Conservation (phyloP, 2,888 invertebrate genomes). For the Trichogramma evanescens region DNA sequence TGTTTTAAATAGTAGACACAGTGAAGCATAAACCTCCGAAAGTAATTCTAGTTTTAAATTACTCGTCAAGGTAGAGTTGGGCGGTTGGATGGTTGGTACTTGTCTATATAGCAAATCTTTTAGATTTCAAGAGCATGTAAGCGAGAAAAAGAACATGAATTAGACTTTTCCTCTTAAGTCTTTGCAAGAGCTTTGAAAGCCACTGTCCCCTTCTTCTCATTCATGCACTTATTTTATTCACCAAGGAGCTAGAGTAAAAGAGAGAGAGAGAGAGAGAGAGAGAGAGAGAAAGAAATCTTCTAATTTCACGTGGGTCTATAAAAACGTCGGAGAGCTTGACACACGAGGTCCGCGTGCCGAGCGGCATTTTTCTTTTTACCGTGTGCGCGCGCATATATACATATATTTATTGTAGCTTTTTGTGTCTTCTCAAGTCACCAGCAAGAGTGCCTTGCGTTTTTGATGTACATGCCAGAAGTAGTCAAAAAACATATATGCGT, state of each 20-base stretch:
- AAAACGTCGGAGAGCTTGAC: constrained; percentile 37
- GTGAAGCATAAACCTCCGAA: too few species aligned
- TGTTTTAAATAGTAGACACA: too few species aligned
- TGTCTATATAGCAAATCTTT: too few species aligned
- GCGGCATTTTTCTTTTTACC: constrained; percentile 9
- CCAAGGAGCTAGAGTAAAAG: neutral
- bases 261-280: neutral
- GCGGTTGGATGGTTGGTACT: too few species aligned
- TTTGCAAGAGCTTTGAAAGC: too few species aligned
- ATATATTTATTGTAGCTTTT: neutral
- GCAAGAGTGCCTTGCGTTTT: constrained; percentile 27
- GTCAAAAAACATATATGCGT: too few species aligned
- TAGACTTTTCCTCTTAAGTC: too few species aligned
- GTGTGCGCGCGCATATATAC: too few species aligned
- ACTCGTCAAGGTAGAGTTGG: too few species aligned
- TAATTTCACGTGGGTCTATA: constrained; percentile 39
- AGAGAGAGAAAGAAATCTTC: constrained; percentile 24
- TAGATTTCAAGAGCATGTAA: too few species aligned
- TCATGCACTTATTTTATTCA: constrained; percentile 22
- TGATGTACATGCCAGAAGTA: constrained; percentile 35
- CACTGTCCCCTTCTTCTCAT: constrained; percentile 19
- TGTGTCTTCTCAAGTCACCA: neutral
- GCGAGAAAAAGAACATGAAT: too few species aligned
- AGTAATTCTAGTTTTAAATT: too few species aligned
- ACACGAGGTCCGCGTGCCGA: constrained; percentile 22